These are phyloP conservation scores for Drosophila limbata DNA, from an alignment of 2,888 invertebrate genomes.

Conservation along the genomic window DNA sequence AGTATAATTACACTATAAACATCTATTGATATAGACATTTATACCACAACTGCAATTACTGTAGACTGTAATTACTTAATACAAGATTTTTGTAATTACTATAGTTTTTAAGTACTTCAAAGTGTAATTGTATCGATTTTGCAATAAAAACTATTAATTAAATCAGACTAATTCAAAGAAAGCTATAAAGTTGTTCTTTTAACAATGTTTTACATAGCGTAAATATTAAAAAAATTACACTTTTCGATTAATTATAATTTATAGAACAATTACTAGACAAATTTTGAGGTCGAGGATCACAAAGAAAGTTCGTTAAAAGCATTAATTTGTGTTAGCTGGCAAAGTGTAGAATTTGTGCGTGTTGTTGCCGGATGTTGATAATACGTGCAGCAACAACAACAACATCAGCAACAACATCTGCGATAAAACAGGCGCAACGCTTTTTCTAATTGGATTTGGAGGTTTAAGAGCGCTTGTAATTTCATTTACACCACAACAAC, in stretches of 20 bases:
- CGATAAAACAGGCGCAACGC: constrained; percentile 57
- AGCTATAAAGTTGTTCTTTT: neutral
- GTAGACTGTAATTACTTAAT: neutral
- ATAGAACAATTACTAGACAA: neutral
- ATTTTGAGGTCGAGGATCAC: neutral
- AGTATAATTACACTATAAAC: neutral
- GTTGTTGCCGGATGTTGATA: constrained; percentile 37
- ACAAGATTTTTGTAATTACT: neutral
- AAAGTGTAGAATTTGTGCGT: constrained; percentile 25
- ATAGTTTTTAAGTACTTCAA: neutral
- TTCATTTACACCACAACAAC: constrained; percentile 72
- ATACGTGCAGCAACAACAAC: constrained; percentile 14
- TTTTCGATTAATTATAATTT: too few species aligned
- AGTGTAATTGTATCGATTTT: neutral
- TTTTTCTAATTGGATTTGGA: constrained; percentile 79
- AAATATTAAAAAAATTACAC: neutral
- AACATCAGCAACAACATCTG: constrained; percentile 49
- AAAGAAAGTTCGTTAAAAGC: constrained; percentile 6
- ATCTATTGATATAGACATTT: neutral
- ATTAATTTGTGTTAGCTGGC: constrained; percentile 17
- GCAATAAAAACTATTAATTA: neutral
- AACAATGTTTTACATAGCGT: neutral
- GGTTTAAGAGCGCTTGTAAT: constrained; percentile 80
- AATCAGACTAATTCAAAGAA: neutral
- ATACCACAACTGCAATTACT: neutral